Conservation (phyloP, 2,888 invertebrate genomes). For the Scaptomyza polygonia region DNA sequence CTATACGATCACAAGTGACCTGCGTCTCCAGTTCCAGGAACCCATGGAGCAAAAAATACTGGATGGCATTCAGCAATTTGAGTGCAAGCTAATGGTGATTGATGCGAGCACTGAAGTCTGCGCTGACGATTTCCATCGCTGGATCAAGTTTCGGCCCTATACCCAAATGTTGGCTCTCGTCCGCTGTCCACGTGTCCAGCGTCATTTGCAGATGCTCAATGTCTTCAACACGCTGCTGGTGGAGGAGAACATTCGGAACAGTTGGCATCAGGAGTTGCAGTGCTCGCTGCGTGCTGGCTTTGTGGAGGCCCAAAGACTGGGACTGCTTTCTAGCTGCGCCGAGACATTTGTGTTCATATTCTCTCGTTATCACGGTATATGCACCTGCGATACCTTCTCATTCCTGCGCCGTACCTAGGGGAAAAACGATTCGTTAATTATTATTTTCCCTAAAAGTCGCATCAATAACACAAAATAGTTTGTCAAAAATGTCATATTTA, state of each 20-base stretch:
- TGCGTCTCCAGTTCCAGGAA: conserved; percentile 43
- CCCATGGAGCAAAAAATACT: conserved; percentile 65
- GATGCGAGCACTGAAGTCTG: conserved; percentile 65
- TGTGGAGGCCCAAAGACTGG: conserved; percentile 49
- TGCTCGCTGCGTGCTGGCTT: conserved; percentile 54
- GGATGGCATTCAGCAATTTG: conserved; percentile 52
- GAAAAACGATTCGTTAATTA: too few relatives aligned
- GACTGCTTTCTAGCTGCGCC: conserved; percentile 49
- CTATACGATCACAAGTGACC: conserved; percentile 51
- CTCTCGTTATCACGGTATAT: conserved; percentile 62
- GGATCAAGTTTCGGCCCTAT: conserved; percentile 75
- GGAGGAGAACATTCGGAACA: conserved; percentile 55
- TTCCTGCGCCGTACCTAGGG: conserved; percentile 50
- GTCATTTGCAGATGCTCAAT: conserved; percentile 56
- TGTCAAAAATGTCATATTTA: neutral
- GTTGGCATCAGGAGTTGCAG: conserved; percentile 73
- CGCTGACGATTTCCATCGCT: conserved; percentile 63
- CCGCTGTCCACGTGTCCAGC: conserved; percentile 63
- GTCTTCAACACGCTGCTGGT: conserved; percentile 56
- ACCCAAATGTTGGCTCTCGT: conserved; percentile 65
- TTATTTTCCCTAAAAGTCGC: too few relatives aligned
- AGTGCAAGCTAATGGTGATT: conserved; percentile 73
- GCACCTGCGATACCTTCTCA: conserved; percentile 67
- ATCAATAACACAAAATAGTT: too few relatives aligned
- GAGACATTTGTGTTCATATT: conserved; percentile 73